Evolutionary conservation across 2,113 vertebrate species (phyloP).

Genomic region (Daboia siamensis): DNA sequence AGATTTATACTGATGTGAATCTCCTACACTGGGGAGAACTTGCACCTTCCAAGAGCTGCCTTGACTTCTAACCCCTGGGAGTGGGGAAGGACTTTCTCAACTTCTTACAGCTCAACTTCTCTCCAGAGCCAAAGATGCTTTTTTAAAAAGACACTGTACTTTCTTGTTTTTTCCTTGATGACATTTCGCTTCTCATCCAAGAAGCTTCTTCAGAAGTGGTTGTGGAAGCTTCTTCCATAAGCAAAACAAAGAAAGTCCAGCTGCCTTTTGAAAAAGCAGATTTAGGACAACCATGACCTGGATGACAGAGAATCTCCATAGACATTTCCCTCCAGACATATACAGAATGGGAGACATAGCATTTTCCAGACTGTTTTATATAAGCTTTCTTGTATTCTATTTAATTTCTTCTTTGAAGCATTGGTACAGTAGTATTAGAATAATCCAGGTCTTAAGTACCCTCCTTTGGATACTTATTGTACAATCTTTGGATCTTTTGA

Average conservation of each 20-base stretch:
- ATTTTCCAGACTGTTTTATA: too few relatives aligned
- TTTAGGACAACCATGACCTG: too few relatives aligned
- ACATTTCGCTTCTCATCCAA: background rate
- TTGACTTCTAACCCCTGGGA: background rate
- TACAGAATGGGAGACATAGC: too few relatives aligned
- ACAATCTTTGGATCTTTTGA: too few relatives aligned
- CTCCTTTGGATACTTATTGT: too few relatives aligned
- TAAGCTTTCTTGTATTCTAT: too few relatives aligned
- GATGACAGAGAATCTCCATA: too few relatives aligned
- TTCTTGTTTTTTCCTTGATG: background rate
- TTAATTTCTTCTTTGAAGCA: too few relatives aligned
- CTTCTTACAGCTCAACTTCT: background rate
- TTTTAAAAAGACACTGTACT: background rate
- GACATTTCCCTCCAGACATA: too few relatives aligned
- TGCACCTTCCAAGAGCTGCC: background rate
- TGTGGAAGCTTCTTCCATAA: background rate
- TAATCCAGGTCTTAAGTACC: background rate
- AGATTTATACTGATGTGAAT: background rate
- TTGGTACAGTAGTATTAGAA: background rate
- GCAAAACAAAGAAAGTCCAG: background rate
- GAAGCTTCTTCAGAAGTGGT: too few relatives aligned
- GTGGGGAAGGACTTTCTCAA: background rate
- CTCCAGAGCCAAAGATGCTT: background rate
- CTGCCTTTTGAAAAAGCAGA: too few relatives aligned
- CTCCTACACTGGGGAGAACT: background rate